phyloP scores from a whole-genome alignment of 1,140 invertebrate genomes.

The Heterodera carotae region DNA sequence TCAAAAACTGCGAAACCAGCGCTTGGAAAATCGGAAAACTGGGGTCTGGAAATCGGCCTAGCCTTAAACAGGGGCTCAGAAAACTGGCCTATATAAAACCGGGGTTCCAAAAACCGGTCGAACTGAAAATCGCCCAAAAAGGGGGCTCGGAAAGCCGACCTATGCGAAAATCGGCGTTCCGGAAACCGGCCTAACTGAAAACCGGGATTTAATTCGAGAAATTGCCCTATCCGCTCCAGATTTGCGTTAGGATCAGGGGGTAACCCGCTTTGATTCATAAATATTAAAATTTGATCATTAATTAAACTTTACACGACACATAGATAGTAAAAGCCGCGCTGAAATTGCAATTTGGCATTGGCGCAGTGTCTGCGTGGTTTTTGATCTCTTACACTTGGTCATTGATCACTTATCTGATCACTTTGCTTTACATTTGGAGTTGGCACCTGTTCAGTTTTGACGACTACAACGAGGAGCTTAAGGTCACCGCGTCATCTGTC shows the following conservation, averaged over 20 bases:
- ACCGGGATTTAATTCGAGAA: too few relatives aligned
- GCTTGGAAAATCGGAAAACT: too few relatives aligned
- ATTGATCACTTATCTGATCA: slow-evolving; percentile 48
- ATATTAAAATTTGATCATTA: slow-evolving; percentile 22
- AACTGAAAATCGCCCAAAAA: too few relatives aligned
- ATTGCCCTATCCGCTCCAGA: too few relatives aligned
- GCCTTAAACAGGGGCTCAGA: too few relatives aligned
- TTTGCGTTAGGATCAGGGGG: too few relatives aligned
- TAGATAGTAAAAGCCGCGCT: slow-evolving; percentile 50
- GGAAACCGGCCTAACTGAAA: too few relatives aligned
- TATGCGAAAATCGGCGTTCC: too few relatives aligned
- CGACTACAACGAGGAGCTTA: slow-evolving; percentile 46
- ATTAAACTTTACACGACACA: slow-evolving; percentile 33
- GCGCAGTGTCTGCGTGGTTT: slow-evolving; percentile 47
- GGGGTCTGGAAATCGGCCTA: too few relatives aligned
- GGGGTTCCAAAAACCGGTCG: too few relatives aligned
- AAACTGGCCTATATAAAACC: too few relatives aligned
- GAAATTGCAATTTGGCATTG: slow-evolving; percentile 41
- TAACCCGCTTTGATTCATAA: not conserved
- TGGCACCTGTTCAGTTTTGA: slow-evolving; percentile 52
- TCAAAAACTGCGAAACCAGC: not conserved
- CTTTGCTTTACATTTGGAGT: slow-evolving; percentile 51
- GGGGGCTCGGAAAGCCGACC: too few relatives aligned
- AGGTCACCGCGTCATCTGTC: slow-evolving; percentile 13
- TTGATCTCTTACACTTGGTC: slow-evolving; percentile 48